Percentiles rank a stretch among this genome's conserved stretches.
phyloP scores from a whole-genome alignment of 2,113 vertebrate species.

The Nettapus auritus region DNA sequence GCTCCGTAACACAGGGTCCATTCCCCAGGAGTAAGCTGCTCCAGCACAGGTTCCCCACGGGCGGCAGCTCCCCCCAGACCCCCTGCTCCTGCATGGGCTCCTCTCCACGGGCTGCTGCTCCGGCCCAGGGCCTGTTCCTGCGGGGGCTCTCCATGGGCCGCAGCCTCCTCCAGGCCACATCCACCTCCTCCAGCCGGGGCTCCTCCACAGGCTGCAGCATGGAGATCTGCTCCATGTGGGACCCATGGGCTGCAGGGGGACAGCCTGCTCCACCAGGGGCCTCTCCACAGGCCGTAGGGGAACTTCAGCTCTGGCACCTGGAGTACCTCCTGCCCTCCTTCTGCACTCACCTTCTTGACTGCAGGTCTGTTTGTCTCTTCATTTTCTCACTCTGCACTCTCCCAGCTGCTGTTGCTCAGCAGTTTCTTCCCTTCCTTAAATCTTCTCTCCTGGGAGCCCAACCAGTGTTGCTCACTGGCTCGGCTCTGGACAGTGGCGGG shows the following conservation, averaged over 20 bases:
- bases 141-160: not conserved
- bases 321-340: not conserved
- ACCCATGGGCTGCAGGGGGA: not conserved
- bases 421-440: not conserved
- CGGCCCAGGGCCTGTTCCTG: no score
- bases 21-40: no score
- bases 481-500: not conserved
- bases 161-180: not conserved
- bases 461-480: not conserved
- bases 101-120: not conserved
- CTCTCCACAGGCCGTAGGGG: not conserved
- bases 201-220: not conserved
- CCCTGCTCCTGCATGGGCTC: not conserved
- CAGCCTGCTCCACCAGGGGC: not conserved
- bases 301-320: no score
- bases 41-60: not conserved
- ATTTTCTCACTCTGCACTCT: not conserved
- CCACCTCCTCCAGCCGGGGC: no score
- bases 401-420: not conserved
- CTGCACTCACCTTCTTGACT: not conserved
- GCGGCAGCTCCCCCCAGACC: not conserved
- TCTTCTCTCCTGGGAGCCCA: not conserved
- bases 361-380: not conserved
- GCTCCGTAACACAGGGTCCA: no score
- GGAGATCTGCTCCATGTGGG: not conserved